A percentile compares a stretch with the other conserved stretches of the same genome.
These are phyloP conservation scores for Nephrotoma guestfalica DNA, from an alignment of 2,888 invertebrate genomes.

Conservation along the genomic window DNA sequence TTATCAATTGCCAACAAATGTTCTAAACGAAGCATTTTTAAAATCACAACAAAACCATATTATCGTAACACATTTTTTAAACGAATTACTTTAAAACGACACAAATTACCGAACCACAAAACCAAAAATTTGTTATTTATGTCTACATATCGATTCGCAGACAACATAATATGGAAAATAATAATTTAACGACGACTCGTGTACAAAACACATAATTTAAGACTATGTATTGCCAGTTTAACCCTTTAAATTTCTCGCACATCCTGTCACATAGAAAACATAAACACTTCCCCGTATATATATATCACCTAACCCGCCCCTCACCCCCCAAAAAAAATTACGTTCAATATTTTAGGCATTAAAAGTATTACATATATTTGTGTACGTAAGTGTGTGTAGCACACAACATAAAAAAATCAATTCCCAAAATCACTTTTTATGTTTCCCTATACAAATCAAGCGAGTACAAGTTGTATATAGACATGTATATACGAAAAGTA, in stretches of 20 bases:
- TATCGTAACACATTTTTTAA: too few species aligned
- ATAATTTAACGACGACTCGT: neutral
- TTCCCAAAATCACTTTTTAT: neutral
- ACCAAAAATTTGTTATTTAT: too few species aligned
- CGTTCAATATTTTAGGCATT: neutral
- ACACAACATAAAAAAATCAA: neutral
- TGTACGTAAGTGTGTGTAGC: neutral
- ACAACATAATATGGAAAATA: neutral
- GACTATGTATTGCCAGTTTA: neutral
- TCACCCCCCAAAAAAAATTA: neutral
- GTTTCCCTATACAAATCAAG: neutral
- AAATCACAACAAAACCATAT: too few species aligned
- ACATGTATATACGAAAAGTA: neutral
- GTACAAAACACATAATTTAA: neutral
- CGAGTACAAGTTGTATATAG: neutral
- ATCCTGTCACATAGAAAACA: neutral
- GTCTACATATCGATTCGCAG: too few species aligned
- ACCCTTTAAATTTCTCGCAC: neutral
- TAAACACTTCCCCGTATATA: too few species aligned
- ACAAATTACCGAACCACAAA: too few species aligned
- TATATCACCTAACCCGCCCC: too few species aligned
- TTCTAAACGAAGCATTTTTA: too few species aligned
- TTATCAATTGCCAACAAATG: too few species aligned
- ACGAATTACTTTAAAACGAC: too few species aligned
- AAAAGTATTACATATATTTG: neutral